phyloP scores from a whole-genome alignment of 2,888 invertebrate species.

The Leptinotarsa haldemani region DNA sequence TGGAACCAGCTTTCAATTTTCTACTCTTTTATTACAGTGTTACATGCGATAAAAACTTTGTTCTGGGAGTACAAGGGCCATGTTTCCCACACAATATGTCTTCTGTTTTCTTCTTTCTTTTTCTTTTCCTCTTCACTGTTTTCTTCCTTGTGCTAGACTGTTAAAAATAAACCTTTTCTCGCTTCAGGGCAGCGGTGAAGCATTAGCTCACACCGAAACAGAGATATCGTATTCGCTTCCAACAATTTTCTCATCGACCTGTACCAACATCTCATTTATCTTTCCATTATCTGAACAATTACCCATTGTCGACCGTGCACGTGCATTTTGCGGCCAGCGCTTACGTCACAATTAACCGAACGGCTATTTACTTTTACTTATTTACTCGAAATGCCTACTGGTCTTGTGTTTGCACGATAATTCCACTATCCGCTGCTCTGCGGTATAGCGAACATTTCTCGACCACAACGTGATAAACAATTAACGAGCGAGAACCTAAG shows the following conservation, averaged over 20 bases:
- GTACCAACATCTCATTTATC: conserved; percentile 31
- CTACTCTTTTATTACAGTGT: no score
- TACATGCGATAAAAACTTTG: no score
- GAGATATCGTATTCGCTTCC: neutral
- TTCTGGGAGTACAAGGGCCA: no score
- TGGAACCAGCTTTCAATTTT: no score
- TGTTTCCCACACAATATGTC: no score
- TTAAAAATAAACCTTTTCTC: no score
- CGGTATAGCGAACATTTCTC: conserved; percentile 20
- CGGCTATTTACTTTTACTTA: conserved; percentile 38
- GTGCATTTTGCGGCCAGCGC: conserved; percentile 25
- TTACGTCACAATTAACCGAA: conserved; percentile 29
- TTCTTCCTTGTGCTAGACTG: no score
- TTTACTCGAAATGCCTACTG: conserved; percentile 35
- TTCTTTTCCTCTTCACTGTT: no score
- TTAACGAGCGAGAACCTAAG: conserved; percentile 20
- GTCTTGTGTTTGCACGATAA: conserved; percentile 28
- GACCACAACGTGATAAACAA: conserved; percentile 35
- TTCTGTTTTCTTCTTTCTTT: no score
- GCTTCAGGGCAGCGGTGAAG: no score
- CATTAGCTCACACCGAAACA: neutral
- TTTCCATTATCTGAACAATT: conserved; percentile 33
- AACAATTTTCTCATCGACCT: neutral
- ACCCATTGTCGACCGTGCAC: conserved; percentile 35
- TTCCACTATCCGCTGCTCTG: conserved; percentile 25